These are phyloP conservation scores for Caracal caracal DNA, from an alignment of 2,113 vertebrate genomes.

Conservation along the genomic window DNA sequence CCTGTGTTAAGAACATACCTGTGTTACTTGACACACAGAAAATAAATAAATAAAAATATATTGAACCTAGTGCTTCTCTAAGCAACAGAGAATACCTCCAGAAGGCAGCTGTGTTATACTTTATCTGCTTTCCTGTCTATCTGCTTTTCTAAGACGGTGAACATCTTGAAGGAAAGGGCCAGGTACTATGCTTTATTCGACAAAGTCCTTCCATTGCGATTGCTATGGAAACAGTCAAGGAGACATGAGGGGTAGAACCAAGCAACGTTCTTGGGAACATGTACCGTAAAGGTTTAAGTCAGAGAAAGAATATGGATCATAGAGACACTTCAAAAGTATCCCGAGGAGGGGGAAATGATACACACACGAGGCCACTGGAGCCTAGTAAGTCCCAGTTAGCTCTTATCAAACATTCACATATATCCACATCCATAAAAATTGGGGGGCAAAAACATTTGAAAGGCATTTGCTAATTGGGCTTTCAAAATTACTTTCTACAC, in stretches of 20 bases:
- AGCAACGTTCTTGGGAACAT: neutral
- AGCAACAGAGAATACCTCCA: neutral
- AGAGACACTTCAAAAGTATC: neutral
- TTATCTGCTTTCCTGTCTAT: neutral
- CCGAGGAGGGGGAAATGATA: neutral
- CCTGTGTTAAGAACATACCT: neutral
- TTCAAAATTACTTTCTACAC: constrained; percentile 43
- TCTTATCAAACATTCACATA: neutral
- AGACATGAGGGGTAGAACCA: neutral
- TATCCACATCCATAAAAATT: neutral
- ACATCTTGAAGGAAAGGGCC: neutral
- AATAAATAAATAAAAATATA: neutral
- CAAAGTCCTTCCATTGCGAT: neutral
- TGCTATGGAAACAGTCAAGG: neutral
- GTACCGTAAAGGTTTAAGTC: neutral
- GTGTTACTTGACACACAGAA: neutral
- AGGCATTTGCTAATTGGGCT: constrained; percentile 37
- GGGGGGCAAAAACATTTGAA: neutral
- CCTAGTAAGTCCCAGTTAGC: neutral
- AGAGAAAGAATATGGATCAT: neutral
- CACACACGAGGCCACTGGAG: rapidly evolving
- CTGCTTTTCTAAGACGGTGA: neutral
- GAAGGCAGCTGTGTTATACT: neutral
- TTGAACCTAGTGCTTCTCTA: neutral
- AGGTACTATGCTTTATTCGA: neutral